These are phyloP conservation scores for Odontomachus brunneus DNA, from an alignment of 1,140 invertebrate species.

Conservation along the genomic window DNA sequence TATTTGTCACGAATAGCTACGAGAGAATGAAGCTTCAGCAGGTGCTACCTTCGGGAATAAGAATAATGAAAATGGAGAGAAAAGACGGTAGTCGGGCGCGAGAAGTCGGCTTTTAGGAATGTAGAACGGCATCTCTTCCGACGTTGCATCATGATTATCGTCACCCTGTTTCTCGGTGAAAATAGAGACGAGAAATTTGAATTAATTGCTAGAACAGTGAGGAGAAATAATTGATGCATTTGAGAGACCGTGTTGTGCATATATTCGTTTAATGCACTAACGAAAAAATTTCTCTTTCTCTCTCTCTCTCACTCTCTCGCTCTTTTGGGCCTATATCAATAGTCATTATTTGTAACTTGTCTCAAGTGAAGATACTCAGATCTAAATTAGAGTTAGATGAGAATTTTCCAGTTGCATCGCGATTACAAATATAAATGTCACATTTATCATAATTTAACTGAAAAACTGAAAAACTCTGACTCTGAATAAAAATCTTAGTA, in stretches of 20 bases:
- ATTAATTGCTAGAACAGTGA: conserved; percentile 11
- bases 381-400: too few relatives aligned
- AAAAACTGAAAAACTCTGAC: too few relatives aligned
- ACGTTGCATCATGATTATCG: conserved; percentile 50
- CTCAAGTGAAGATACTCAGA: too few relatives aligned
- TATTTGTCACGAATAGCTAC: conserved; percentile 35
- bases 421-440: too few relatives aligned
- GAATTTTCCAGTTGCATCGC: too few relatives aligned
- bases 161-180: conserved; percentile 16
- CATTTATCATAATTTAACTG: too few relatives aligned
- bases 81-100: conserved; percentile 19
- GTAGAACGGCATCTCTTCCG: conserved; percentile 25
- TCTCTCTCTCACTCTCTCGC: background rate
- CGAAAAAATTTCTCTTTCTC: background rate
- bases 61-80: conserved; percentile 56
- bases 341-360: too few relatives aligned
- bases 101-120: conserved; percentile 43
- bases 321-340: too few relatives aligned
- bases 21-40: conserved; percentile 39
- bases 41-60: conserved; percentile 49
- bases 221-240: background rate
- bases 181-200: conserved; percentile 38
- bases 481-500: too few relatives aligned
- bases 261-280: background rate
- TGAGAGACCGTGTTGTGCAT: background rate